phyloP scores from a whole-genome alignment of 2,113 vertebrate genomes.

The Tachycineta bicolor region DNA sequence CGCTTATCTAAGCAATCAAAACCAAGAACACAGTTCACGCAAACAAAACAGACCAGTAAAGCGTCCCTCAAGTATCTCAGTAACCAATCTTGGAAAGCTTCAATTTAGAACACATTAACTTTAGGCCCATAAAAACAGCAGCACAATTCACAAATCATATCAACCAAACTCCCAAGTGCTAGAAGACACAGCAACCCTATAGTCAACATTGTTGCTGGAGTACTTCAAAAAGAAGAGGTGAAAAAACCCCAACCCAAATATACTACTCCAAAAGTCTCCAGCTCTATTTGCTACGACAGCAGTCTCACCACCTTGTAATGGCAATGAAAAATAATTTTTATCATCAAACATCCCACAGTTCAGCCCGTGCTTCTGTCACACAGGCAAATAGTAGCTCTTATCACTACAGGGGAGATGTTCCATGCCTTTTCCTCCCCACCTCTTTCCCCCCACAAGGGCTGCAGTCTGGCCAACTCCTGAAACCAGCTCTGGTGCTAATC shows the following conservation, averaged over 20 bases:
- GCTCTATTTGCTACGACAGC: neutral
- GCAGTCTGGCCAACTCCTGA: neutral
- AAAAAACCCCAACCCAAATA: neutral
- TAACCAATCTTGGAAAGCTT: neutral
- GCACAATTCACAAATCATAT: neutral
- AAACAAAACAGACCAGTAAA: slow-evolving; percentile 2
- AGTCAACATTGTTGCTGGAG: neutral
- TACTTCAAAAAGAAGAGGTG: neutral
- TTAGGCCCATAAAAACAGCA: neutral
- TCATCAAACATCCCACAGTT: neutral
- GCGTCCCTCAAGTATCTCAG: neutral
- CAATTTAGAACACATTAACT: neutral
- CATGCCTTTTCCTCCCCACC: neutral
- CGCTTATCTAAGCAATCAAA: neutral
- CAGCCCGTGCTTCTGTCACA: neutral
- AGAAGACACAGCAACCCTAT: neutral
- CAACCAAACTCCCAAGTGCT: neutral
- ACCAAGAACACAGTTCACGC: neutral
- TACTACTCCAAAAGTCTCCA: neutral
- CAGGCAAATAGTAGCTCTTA: neutral
- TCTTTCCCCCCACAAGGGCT: neutral
- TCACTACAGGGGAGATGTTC: neutral
- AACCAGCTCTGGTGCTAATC: slow-evolving; percentile 14
- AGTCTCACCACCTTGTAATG: neutral
- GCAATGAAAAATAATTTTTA: neutral